Evolutionary conservation across 2,888 invertebrate species (phyloP).

Genomic region (Agrotis puta): DNA sequence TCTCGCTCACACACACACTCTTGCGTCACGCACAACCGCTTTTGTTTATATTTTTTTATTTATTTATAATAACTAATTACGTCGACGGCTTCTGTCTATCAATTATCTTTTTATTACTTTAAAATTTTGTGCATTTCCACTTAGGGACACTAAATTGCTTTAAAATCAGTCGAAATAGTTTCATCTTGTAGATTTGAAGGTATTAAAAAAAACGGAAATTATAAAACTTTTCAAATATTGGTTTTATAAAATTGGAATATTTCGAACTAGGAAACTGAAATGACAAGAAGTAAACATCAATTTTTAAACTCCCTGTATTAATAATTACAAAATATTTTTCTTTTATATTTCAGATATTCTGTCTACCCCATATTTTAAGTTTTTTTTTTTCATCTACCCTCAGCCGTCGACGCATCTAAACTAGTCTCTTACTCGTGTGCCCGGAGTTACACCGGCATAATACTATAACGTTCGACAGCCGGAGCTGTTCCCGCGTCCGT

Average conservation of each 20-base stretch:
- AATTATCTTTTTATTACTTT: background rate
- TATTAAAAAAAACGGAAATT: background rate
- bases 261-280: constrained; percentile 2
- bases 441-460: constrained; percentile 65
- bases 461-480: constrained; percentile 71
- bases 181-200: background rate
- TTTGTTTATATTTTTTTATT: constrained; percentile 72
- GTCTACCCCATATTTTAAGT: background rate
- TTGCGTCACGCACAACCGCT: constrained; percentile 81
- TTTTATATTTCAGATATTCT: background rate
- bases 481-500: constrained; percentile 46
- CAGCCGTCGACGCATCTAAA: constrained; percentile 58
- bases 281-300: background rate
- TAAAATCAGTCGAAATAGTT: constrained; percentile 17
- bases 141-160: background rate
- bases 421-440: constrained; percentile 64
- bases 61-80: constrained; percentile 71
- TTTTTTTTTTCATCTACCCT: background rate
- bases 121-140: constrained; percentile 52
- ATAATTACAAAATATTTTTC: background rate
- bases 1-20: constrained; percentile 67
- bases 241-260: background rate
- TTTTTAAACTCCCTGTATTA: constrained; percentile 30
- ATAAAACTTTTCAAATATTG: no score
- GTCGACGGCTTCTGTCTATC: constrained; percentile 42